These are phyloP conservation scores for Gryllus longicercus DNA, from an alignment of 2,888 invertebrate genomes.

Conservation along the genomic window DNA sequence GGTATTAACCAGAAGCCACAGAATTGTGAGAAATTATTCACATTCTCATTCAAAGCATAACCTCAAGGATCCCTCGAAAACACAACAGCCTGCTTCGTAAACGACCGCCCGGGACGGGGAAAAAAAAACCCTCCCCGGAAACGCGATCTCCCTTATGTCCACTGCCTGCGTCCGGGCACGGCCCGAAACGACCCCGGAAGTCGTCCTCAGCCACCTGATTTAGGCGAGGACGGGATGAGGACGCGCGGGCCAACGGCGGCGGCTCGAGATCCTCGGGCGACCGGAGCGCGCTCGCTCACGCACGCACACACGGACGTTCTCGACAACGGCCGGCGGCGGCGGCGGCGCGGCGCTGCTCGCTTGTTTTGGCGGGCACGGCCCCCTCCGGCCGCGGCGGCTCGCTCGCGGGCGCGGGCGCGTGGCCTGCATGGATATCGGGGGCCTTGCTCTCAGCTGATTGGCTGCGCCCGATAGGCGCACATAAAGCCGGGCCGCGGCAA, in stretches of 20 bases:
- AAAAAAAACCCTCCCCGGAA: too few species aligned
- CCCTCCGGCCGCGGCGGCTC: neutral
- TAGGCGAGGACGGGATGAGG: neutral
- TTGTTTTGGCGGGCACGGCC: neutral
- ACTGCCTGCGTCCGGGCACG: too few species aligned
- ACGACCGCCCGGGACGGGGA: neutral
- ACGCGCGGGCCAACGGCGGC: neutral
- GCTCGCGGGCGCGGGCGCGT: neutral
- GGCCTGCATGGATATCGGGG: conserved; percentile 8
- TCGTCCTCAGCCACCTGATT: neutral
- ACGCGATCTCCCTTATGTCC: too few species aligned
- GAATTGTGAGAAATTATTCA: too few species aligned
- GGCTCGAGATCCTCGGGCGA: too few species aligned
- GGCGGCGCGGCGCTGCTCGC: neutral
- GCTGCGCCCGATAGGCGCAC: conserved; percentile 10
- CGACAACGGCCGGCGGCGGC: neutral
- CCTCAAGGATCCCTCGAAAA: too few species aligned
- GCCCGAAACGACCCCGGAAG: neutral
- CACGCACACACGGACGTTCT: neutral
- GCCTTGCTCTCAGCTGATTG: conserved; percentile 17
- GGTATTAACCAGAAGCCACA: too few species aligned
- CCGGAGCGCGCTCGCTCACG: neutral
- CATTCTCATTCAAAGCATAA: too few species aligned
- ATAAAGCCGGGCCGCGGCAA: neutral
- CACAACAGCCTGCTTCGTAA: neutral